Conservation (phyloP, 2,888 invertebrate species). For the Barypeithes pellucidus region DNA sequence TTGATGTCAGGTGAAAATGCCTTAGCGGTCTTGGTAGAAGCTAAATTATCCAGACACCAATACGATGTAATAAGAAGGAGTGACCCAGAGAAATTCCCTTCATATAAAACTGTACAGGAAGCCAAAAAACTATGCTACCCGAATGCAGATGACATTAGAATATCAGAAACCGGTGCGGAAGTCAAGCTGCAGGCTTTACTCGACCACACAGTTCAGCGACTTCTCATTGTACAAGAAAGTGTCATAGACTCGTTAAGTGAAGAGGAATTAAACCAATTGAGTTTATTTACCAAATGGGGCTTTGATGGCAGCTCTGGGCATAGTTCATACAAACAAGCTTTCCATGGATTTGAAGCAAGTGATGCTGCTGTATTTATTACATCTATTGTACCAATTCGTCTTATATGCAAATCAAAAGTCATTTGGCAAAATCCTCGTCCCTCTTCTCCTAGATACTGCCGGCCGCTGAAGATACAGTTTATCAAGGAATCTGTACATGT, state of each 20-base stretch:
- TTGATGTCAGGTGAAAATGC: slow-evolving; percentile 12
- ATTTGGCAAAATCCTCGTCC: slow-evolving; percentile 60
- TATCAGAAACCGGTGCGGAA: slow-evolving; percentile 50
- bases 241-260: slow-evolving; percentile 30
- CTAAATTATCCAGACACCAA: slow-evolving; percentile 47
- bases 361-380: slow-evolving; percentile 60
- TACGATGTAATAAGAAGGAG: slow-evolving; percentile 56
- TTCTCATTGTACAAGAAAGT: slow-evolving; percentile 12
- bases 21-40: slow-evolving; percentile 10
- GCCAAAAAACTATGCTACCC: slow-evolving; percentile 59
- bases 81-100: slow-evolving; percentile 56
- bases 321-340: no score
- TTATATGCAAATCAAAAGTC: slow-evolving; percentile 48
- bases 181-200: slow-evolving; percentile 49
- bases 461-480: slow-evolving; percentile 61
- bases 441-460: slow-evolving; percentile 60
- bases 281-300: slow-evolving; percentile 26
- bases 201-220: slow-evolving; percentile 30
- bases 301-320: no score
- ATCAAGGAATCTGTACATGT: slow-evolving; percentile 58
- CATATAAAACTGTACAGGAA: slow-evolving; percentile 57
- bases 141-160: slow-evolving; percentile 51
- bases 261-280: slow-evolving; percentile 32
- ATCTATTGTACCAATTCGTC: slow-evolving; percentile 59
- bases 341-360: slow-evolving; percentile 55